Conservation (phyloP, 1,140 invertebrate species). For the Epicauta chinensis region DNA sequence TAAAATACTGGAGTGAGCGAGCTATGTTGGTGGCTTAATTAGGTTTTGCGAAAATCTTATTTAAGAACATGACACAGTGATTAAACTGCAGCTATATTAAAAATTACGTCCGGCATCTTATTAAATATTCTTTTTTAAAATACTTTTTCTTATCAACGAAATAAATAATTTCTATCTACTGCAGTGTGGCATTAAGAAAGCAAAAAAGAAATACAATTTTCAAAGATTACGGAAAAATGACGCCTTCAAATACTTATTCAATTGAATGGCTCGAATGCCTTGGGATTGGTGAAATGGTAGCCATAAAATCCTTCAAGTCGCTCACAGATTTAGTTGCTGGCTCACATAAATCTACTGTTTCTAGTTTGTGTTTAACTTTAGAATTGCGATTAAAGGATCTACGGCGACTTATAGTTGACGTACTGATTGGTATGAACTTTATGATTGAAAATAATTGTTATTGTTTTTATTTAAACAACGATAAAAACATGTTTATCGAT, state of each 20-base stretch:
- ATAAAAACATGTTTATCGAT: too few species aligned
- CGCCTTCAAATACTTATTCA: too few species aligned
- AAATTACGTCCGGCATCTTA: neutral
- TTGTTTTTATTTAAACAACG: too few species aligned
- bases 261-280: too few species aligned
- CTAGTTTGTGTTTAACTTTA: slow-evolving; percentile 18
- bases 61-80: slow-evolving; percentile 13
- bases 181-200: too few species aligned
- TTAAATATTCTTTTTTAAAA: too few species aligned
- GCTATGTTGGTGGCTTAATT: slow-evolving; percentile 11
- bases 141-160: too few species aligned
- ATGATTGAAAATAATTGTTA: neutral
- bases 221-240: too few species aligned
- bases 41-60: slow-evolving; percentile 15
- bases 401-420: slow-evolving; percentile 3
- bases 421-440: slow-evolving; percentile 10
- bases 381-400: slow-evolving; percentile 14
- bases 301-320: slow-evolving; percentile 11
- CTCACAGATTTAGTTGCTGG: slow-evolving; percentile 8
- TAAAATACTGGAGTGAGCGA: slow-evolving; percentile 4
- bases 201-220: too few species aligned
- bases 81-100: slow-evolving; percentile 14
- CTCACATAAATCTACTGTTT: slow-evolving; percentile 16
- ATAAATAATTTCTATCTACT: too few species aligned
- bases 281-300: neutral